Conservation (phyloP, 23 tunicate species). For the Diplosoma virens region DNA sequence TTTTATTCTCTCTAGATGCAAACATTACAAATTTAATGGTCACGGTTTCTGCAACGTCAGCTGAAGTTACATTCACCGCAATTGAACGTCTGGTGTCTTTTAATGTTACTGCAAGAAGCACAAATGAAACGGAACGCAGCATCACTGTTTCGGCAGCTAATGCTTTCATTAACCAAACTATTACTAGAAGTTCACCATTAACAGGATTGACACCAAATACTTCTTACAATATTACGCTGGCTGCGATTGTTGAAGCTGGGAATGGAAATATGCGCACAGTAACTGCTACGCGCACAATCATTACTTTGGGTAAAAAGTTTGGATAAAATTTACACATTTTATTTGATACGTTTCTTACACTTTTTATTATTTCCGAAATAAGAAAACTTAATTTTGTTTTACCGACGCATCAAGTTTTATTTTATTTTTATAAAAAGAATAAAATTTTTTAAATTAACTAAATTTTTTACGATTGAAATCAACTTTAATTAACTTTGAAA, state of each 20-base stretch:
- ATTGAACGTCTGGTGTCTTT: conserved; percentile 5
- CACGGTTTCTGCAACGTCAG: not conserved
- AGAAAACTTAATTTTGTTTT: no score
- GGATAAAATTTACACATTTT: no score
- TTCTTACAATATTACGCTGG: not conserved
- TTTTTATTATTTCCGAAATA: no score
- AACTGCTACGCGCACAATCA: not conserved
- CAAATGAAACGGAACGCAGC: not conserved
- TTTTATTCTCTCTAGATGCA: no score
- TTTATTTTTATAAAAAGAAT: no score
- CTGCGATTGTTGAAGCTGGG: not conserved
- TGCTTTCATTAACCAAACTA: not conserved
- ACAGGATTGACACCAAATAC: conserved; percentile 7
- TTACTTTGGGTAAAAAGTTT: not conserved
- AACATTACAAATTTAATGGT: no score
- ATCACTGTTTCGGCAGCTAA: not conserved
- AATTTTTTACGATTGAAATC: no score
- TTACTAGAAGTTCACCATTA: not conserved
- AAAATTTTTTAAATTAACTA: no score
- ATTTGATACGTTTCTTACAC: no score
- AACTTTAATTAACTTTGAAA: no score
- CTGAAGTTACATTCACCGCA: not conserved
- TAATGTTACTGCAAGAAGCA: not conserved
- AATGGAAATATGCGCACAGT: not conserved
- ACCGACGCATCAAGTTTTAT: no score